Evolutionary conservation across 2,113 vertebrate species (phyloP).

Genomic region (Rhinoderma darwinii): DNA sequence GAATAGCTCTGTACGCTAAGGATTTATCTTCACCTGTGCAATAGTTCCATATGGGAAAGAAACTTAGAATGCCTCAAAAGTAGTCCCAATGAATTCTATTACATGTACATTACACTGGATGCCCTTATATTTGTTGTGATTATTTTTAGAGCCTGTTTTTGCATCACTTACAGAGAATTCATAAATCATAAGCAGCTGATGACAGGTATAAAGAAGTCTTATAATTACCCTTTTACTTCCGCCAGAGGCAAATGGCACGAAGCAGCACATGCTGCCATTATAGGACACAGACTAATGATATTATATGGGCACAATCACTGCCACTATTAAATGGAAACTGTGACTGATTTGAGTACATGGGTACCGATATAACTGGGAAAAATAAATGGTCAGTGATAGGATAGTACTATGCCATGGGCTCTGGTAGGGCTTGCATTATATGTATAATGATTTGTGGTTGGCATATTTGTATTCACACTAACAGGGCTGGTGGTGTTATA

Average conservation of each 20-base stretch:
- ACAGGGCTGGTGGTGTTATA: no score
- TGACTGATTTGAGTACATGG: background rate
- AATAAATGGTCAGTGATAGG: no score
- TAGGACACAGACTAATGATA: background rate
- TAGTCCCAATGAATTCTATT: slow-evolving; percentile 3
- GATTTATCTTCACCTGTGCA: slow-evolving; percentile 43
- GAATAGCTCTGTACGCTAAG: slow-evolving; percentile 23
- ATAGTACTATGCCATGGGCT: no score
- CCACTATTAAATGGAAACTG: background rate
- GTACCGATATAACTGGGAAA: no score
- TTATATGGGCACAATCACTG: background rate
- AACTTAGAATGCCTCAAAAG: slow-evolving; percentile 1
- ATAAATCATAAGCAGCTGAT: background rate
- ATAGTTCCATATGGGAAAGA: background rate
- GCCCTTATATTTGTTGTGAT: background rate
- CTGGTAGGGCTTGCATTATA: no score
- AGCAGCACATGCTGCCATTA: background rate
- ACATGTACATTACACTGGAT: background rate
- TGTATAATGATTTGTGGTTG: no score
- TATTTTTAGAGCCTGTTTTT: background rate
- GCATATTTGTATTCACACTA: no score
- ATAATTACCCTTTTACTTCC: background rate
- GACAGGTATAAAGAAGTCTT: background rate
- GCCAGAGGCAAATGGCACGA: background rate
- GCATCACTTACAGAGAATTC: background rate